Evolutionary conservation across 2,113 vertebrate genomes (phyloP).

Genomic region (Tragelaphus buxtoni): DNA sequence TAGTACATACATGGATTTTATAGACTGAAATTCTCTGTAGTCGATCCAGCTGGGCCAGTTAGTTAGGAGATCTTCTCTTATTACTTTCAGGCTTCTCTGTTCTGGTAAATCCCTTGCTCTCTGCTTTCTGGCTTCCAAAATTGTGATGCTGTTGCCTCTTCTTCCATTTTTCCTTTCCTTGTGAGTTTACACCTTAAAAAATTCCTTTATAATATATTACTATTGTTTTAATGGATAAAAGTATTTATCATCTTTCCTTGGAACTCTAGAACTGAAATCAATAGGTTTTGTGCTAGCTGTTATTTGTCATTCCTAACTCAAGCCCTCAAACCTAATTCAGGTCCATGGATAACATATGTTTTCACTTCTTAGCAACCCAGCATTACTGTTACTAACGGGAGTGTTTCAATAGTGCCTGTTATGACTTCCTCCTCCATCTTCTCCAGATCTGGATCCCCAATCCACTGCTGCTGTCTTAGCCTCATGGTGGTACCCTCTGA

Average conservation of each 20-base stretch:
- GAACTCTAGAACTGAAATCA: background rate
- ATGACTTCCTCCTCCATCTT: background rate
- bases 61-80: background rate
- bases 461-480: background rate
- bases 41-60: background rate
- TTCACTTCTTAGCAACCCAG: background rate
- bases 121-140: background rate
- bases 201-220: background rate
- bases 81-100: background rate
- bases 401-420: background rate
- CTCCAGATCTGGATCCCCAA: background rate
- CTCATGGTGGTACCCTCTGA: background rate
- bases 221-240: background rate
- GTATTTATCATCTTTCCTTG: background rate
- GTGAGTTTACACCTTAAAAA: background rate
- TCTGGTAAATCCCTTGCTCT: background rate
- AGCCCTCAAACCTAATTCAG: background rate
- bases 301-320: background rate
- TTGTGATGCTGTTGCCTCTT: background rate
- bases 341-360: background rate
- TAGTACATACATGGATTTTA: background rate
- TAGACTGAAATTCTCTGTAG: background rate
- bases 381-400: background rate
- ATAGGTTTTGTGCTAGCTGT: background rate
- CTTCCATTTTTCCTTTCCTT: background rate